phyloP scores from a whole-genome alignment of 2,888 invertebrate genomes.

The Diaprepes abbreviatus region DNA sequence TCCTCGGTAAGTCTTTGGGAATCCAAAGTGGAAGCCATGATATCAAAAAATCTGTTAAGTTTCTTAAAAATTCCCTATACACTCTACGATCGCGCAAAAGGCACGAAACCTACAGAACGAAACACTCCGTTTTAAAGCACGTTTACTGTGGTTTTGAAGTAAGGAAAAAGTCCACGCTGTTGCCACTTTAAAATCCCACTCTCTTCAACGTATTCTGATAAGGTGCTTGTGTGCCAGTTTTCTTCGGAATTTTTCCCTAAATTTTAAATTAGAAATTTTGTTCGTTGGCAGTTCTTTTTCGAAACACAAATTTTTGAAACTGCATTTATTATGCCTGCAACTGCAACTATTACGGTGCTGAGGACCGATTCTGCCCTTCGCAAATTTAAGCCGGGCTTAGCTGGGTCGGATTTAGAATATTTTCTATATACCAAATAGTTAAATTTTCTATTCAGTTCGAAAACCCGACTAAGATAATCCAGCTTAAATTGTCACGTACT shows the following conservation, averaged over 20 bases:
- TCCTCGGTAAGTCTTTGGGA: slow-evolving; percentile 75
- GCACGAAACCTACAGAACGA: background rate
- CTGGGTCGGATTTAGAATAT: no score
- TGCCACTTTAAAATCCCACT: slow-evolving; percentile 26
- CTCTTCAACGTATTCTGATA: slow-evolving; percentile 1
- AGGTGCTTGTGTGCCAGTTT: slow-evolving; percentile 11
- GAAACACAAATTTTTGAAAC: background rate
- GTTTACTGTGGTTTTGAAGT: slow-evolving; percentile 17
- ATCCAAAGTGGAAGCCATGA: slow-evolving; percentile 56
- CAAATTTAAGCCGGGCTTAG: no score
- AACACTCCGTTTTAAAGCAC: slow-evolving; percentile 15
- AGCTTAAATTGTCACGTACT: no score
- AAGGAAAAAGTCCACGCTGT: slow-evolving; percentile 19
- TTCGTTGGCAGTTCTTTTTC: background rate
- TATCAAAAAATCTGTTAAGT: slow-evolving; percentile 35
- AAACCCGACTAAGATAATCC: no score
- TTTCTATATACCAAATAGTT: no score
- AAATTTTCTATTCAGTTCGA: no score
- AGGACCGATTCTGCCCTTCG: background rate
- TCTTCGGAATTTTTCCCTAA: background rate
- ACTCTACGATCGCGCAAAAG: background rate
- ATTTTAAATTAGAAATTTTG: no score
- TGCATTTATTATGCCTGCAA: no score
- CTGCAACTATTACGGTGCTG: background rate
- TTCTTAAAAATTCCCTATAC: slow-evolving; percentile 25